Percentiles rank a stretch among this genome's conserved stretches.
Conservation (phyloP, 2,888 invertebrate species). For the Thelaira solivaga region DNA sequence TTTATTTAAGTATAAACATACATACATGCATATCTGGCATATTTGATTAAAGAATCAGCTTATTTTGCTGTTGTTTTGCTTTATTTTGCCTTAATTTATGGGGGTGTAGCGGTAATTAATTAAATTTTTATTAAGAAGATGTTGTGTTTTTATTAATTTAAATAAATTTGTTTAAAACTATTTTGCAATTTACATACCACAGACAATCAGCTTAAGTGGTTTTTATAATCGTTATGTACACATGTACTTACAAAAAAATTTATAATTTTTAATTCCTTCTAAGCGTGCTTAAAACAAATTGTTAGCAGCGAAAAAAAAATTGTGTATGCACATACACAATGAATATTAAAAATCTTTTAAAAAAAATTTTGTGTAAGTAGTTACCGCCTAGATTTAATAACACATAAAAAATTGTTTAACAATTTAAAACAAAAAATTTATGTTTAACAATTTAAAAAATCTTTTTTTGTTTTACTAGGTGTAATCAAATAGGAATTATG, state of each 20-base stretch:
- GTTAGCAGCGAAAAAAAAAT: slow-evolving; percentile 5
- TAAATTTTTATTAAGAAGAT: slow-evolving; percentile 17
- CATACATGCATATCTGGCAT: too few species aligned
- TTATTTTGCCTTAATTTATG: slow-evolving; percentile 39
- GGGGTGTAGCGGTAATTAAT: slow-evolving; percentile 47
- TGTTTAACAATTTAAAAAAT: background rate
- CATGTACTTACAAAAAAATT: background rate
- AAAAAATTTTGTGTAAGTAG: slow-evolving; percentile 4
- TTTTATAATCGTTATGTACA: slow-evolving; percentile 20
- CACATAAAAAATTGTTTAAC: too few species aligned
- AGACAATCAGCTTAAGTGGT: slow-evolving; percentile 27
- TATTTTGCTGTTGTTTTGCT: background rate
- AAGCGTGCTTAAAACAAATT: slow-evolving; percentile 17
- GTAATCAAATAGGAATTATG: slow-evolving; percentile 32
- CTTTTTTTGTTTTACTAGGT: slow-evolving; percentile 1
- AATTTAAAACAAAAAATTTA: too few species aligned
- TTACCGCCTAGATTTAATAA: slow-evolving; percentile 29
- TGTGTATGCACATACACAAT: background rate
- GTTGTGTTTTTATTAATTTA: slow-evolving; percentile 32
- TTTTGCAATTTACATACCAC: slow-evolving; percentile 41
- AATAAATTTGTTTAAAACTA: slow-evolving; percentile 33
- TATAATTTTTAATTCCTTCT: slow-evolving; percentile 4
- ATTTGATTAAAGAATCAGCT: too few species aligned
- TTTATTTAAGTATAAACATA: too few species aligned
- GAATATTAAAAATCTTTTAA: background rate